Percentiles rank a stretch among this genome's conserved stretches.
These are phyloP conservation scores for Triops cancriformis DNA, from an alignment of 1,140 invertebrate species.

Conservation along the genomic window DNA sequence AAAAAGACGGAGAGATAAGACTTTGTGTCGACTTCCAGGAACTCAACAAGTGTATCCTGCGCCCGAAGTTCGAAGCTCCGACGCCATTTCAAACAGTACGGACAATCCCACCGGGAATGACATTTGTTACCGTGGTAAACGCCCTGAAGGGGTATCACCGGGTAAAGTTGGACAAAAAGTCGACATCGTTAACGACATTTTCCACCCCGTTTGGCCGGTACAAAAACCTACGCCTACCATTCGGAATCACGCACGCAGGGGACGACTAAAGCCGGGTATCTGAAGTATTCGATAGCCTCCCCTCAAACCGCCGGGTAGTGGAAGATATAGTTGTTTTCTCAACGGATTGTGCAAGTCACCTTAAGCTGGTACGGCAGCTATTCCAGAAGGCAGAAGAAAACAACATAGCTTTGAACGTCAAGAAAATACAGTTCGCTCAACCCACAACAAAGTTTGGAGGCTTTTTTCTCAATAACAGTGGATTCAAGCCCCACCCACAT, in stretches of 20 bases:
- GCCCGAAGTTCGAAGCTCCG: background rate
- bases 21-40: background rate
- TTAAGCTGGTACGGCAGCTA: background rate
- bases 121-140: constrained; percentile 42
- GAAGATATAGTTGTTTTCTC: no score
- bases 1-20: background rate
- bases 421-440: background rate
- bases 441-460: background rate
- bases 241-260: constrained; percentile 33
- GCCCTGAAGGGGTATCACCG: constrained; percentile 36
- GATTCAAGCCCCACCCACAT: constrained; percentile 20
- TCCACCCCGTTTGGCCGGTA: constrained; percentile 37
- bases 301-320: no score
- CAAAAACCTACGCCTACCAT: constrained; percentile 36
- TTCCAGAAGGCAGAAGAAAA: background rate
- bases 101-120: constrained; percentile 25
- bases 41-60: constrained; percentile 11
- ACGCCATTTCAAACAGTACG: constrained; percentile 16
- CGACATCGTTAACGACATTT: constrained; percentile 34
- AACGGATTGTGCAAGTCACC: background rate
- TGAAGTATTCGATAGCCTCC: no score
- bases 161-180: constrained; percentile 32
- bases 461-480: background rate
- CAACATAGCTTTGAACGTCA: background rate
- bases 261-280: constrained; percentile 17